Percentiles rank a stretch among this genome's conserved stretches.
phyloP scores from a whole-genome alignment of 2,888 invertebrate genomes.

The Sarcophaga carnaria region DNA sequence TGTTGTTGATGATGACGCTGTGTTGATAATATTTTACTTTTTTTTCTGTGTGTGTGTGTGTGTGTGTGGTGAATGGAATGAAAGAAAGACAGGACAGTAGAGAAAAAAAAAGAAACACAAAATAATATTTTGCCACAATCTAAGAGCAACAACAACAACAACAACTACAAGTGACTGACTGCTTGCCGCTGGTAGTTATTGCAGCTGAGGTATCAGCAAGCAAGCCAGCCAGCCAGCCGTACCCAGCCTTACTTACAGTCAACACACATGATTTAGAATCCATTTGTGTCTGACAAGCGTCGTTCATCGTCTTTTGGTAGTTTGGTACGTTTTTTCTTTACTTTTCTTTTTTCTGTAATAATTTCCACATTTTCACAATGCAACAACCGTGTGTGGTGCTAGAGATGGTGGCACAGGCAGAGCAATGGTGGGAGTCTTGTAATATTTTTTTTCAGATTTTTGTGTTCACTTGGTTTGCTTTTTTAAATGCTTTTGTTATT shows the following conservation, averaged over 20 bases:
- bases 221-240: conserved; percentile 10
- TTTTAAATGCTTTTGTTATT: conserved; percentile 7
- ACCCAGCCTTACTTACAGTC: neutral
- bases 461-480: conserved; percentile 42
- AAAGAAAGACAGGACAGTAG: neutral
- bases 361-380: conserved; percentile 55
- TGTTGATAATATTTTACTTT: conserved; percentile 26
- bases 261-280: conserved; percentile 53
- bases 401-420: neutral
- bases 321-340: neutral
- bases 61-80: neutral
- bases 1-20: conserved; percentile 28
- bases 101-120: neutral
- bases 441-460: neutral
- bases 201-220: conserved; percentile 22
- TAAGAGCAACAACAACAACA: neutral
- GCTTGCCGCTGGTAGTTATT: conserved; percentile 29
- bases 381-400: neutral
- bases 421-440: conserved; percentile 40
- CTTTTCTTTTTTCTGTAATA: conserved; percentile 21
- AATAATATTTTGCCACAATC: conserved; percentile 18
- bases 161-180: neutral
- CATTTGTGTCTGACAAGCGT: conserved; percentile 44
- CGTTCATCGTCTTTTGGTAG: conserved; percentile 29
- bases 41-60: neutral